These are phyloP conservation scores for Campoletis sonorensis DNA, from an alignment of 1,140 invertebrate species.

Conservation along the genomic window DNA sequence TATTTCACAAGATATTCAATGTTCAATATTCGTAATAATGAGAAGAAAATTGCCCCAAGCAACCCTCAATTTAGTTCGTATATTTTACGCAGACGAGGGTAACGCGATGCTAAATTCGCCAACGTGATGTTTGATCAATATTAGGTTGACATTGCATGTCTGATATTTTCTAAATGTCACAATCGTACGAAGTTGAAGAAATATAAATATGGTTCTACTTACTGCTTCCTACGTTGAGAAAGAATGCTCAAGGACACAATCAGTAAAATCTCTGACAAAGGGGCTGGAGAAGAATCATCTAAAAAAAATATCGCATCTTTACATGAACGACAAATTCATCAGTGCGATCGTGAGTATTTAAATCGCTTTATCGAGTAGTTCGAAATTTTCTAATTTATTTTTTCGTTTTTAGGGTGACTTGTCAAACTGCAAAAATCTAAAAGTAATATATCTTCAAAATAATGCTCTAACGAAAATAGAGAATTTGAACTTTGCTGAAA, in stretches of 20 bases:
- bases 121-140: constrained; percentile 44
- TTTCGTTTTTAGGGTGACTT: constrained; percentile 76
- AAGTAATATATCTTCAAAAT: constrained; percentile 82
- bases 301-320: constrained; percentile 74
- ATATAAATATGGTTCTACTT: constrained; percentile 59
- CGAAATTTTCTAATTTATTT: constrained; percentile 1
- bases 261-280: constrained; percentile 61
- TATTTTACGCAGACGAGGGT: not conserved
- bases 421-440: constrained; percentile 74
- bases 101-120: constrained; percentile 19
- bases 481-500: constrained; percentile 78
- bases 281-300: constrained; percentile 60
- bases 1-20: too few species aligned
- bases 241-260: constrained; percentile 62
- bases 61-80: constrained; percentile 8
- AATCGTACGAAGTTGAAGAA: not conserved
- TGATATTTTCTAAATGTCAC: constrained; percentile 21
- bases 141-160: constrained; percentile 23
- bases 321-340: constrained; percentile 76
- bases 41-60: not conserved
- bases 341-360: constrained; percentile 73
- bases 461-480: constrained; percentile 80
- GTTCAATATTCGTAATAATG: not conserved
- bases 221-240: constrained; percentile 58
- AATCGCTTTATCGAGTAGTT: constrained; percentile 12